Percentiles rank a stretch among this genome's conserved stretches.
These are phyloP conservation scores for Ellobium chinense DNA, from an alignment of 2,888 invertebrate genomes.

Conservation along the genomic window DNA sequence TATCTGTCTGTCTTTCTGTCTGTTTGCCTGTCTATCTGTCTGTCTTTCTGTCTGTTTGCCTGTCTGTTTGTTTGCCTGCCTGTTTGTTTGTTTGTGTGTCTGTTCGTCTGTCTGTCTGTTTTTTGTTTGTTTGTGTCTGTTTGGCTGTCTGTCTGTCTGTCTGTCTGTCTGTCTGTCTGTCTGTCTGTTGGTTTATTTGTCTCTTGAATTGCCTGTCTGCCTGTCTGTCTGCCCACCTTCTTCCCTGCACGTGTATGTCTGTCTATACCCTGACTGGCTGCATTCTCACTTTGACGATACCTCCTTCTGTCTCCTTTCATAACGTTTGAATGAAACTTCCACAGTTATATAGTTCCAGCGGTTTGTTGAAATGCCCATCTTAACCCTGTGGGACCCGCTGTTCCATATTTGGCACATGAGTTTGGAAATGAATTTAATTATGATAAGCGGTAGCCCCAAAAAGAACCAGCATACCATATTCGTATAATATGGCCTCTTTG, in stretches of 20 bases:
- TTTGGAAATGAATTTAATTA: too few relatives aligned
- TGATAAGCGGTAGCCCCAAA: too few relatives aligned
- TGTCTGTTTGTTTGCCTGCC: neutral
- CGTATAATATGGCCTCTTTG: too few relatives aligned
- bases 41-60: neutral
- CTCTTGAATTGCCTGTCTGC: neutral
- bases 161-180: neutral
- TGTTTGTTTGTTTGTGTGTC: neutral
- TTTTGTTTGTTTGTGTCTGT: neutral
- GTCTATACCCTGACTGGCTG: neutral
- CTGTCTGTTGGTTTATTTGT: neutral
- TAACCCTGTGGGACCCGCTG: too few relatives aligned
- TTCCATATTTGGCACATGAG: too few relatives aligned
- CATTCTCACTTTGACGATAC: too few relatives aligned
- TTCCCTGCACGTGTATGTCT: neutral
- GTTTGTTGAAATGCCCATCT: too few relatives aligned
- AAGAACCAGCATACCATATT: too few relatives aligned
- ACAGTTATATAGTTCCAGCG: too few relatives aligned
- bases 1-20: neutral
- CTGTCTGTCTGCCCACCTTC: slow-evolving; percentile 1
- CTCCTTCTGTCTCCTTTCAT: too few relatives aligned
- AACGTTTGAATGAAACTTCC: too few relatives aligned
- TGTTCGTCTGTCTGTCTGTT: neutral
- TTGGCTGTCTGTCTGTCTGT: neutral
- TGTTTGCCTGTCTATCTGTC: neutral